Conservation (phyloP, 2,113 vertebrate genomes). For the Butorides virescens region DNA sequence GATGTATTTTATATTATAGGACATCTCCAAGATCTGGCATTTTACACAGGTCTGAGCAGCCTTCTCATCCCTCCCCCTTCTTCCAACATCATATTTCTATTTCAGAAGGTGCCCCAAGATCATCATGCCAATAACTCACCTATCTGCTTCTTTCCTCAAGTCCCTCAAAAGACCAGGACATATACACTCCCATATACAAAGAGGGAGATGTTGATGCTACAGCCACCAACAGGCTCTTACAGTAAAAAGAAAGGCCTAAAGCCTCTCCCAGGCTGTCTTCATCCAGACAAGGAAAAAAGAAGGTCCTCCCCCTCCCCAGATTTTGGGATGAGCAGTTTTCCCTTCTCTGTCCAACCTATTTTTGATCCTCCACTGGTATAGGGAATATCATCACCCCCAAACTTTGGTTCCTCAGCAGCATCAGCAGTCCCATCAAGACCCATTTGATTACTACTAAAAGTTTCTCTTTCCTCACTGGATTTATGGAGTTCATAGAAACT, state of each 20-base stretch:
- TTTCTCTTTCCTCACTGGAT: neutral
- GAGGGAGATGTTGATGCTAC: neutral
- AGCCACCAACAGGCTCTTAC: neutral
- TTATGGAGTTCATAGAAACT: neutral
- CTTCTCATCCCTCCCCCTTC: neutral
- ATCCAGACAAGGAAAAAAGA: neutral
- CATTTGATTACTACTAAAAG: neutral
- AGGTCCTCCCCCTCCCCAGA: neutral
- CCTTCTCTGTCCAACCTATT: neutral
- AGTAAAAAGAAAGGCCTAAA: neutral
- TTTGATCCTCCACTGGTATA: neutral
- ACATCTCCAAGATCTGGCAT: neutral
- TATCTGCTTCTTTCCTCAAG: neutral
- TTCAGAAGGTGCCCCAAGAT: neutral
- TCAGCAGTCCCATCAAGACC: neutral
- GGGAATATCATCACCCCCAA: neutral
- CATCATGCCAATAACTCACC: neutral
- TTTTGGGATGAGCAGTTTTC: neutral
- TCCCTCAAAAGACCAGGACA: neutral
- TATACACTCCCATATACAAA: fast-evolving
- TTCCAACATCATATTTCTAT: neutral
- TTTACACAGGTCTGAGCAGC: neutral
- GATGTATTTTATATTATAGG: neutral
- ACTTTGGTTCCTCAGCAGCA: neutral
- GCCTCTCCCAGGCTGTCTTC: neutral